Conservation (phyloP, 2,113 vertebrate genomes). For the Polypterus senegalus region DNA sequence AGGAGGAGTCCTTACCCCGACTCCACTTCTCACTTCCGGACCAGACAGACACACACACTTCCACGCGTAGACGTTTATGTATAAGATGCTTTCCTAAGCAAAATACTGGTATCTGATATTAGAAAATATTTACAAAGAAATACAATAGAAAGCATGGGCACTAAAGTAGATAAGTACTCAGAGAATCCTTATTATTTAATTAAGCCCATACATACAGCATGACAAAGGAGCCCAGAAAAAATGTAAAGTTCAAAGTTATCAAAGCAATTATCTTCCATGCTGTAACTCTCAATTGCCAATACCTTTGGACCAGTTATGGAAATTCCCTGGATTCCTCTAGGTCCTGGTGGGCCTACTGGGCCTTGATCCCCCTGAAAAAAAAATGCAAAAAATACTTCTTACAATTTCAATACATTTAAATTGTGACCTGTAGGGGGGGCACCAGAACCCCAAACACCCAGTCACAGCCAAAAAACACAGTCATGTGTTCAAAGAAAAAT, state of each 20-base stretch:
- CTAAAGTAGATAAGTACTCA: background rate
- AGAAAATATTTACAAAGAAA: background rate
- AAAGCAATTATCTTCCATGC: no score
- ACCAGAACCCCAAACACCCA: background rate
- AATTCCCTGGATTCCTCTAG: conserved; percentile 41
- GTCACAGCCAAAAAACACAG: background rate
- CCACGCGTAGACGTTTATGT: no score
- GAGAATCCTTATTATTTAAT: background rate
- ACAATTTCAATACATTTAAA: no score
- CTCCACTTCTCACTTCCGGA: no score
- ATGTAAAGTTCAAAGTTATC: background rate
- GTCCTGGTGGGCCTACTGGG: conserved; percentile 37
- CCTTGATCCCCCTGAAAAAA: conserved; percentile 43
- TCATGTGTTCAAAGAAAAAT: background rate
- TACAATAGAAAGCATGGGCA: background rate
- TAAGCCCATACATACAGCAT: background rate
- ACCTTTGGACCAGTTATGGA: conserved; percentile 48
- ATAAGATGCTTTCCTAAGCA: no score
- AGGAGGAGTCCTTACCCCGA: no score
- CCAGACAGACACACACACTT: no score
- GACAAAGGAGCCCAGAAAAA: background rate
- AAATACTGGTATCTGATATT: no score
- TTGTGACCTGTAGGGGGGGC: no score
- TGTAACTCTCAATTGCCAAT: background rate
- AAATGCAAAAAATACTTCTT: background rate